Evolutionary conservation across 2,888 invertebrate genomes (phyloP), one percentile per base, ranked within the genome.

Genomic region (Globia sparganii): DNA sequence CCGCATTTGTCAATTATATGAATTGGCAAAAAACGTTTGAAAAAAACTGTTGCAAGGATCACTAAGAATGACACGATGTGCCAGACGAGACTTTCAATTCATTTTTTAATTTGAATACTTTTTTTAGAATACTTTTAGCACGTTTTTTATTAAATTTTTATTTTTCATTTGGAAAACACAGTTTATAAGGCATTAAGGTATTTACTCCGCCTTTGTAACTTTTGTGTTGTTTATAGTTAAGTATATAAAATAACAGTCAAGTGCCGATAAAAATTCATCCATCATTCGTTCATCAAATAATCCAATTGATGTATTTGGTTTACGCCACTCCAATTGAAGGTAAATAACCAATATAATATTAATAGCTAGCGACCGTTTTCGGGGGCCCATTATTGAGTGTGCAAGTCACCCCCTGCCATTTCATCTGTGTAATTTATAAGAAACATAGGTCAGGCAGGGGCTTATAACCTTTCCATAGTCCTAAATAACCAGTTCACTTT

Each of bases 311-410:
- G 11, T 49, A 28, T 64, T n/a, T 34, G 6, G 49, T 28, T 59
- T 21, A 71, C 34, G 15, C 6, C 13, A 25, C 9, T 78, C 6
- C 43, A 59, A 65, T 65, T 68, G 6, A 31, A 61, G 18, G 15
- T 49, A 43, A 65, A 78, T 21, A 28, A 72, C 34, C 18, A 46
- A 74, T 25, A 28, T 65, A 37, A 21, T 66, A 21, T 25, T 31
- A 53, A 11, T 9, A 37, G 3, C 9, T 53, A 25, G 25, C 25
- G 4, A 53, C 53, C 11, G 11, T n/a, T 53, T 25, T 53, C 9
- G 11, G 53, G 53, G 53, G 3, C 11, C 4, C 25, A 53, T 4
- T 53, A 25, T 25, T 53, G 11, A n/a, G n/a, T 25, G 25, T 53
- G 9, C 53, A 3, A 53, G 4, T 53, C 25, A 53, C 9, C 25